Evolutionary conservation across 2,113 vertebrate genomes (phyloP).

Genomic region (Hymenochirus boettgeri): DNA sequence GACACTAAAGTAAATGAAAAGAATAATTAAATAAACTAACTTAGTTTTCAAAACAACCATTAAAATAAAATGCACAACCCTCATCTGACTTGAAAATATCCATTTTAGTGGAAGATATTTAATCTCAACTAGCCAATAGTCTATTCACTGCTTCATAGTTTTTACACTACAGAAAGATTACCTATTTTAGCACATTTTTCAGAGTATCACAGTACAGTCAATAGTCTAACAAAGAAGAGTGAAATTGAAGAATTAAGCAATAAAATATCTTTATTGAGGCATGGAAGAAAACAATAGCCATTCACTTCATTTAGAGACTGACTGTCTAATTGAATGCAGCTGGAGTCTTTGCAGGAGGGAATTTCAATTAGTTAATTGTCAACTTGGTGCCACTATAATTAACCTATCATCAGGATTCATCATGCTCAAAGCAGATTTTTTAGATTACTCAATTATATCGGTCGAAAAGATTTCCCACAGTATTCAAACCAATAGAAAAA

Average conservation of each 20-base stretch:
- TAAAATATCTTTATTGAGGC: constrained; percentile 43
- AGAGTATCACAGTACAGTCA: not conserved
- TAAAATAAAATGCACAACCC: no score
- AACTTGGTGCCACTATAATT: constrained; percentile 61
- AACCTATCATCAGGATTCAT: constrained; percentile 58
- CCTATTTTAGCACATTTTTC: not conserved
- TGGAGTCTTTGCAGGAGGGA: constrained; percentile 53
- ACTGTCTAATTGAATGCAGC: constrained; percentile 58
- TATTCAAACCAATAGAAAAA: constrained; percentile 40
- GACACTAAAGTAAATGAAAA: no score
- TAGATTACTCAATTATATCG: constrained; percentile 52
- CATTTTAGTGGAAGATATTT: no score
- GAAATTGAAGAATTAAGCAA: not conserved
- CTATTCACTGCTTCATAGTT: not conserved
- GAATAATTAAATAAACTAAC: no score
- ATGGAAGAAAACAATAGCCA: constrained; percentile 43
- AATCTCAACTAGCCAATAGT: not conserved
- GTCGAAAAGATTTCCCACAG: constrained; percentile 45
- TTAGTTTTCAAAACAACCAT: no score
- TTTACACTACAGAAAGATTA: not conserved
- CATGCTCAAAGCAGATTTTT: constrained; percentile 55
- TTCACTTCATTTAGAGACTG: constrained; percentile 32
- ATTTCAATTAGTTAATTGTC: constrained; percentile 62
- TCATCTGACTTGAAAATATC: no score
- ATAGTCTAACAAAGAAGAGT: not conserved